phyloP scores from a whole-genome alignment of 2,888 invertebrate species.

The Pimpla rufipes region DNA sequence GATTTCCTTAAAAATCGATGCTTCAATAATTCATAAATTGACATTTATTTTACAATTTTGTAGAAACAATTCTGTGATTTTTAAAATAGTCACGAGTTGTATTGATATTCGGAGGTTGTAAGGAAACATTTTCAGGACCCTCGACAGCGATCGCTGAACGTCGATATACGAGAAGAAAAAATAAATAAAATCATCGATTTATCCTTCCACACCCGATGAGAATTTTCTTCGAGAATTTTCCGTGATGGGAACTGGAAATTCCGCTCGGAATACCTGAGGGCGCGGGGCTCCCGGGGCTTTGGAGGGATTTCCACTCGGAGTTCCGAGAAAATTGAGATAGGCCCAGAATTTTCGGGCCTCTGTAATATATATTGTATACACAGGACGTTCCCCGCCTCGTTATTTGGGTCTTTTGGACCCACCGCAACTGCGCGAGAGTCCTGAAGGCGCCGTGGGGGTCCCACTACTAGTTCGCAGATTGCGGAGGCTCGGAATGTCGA shows the following conservation, averaged over 20 bases:
- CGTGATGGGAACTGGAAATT: background rate
- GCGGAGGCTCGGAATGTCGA: slow-evolving; percentile 25
- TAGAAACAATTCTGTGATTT: too few species aligned
- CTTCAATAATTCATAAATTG: too few species aligned
- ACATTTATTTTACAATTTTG: too few species aligned
- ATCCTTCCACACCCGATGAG: background rate
- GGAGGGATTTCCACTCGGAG: slow-evolving; percentile 1
- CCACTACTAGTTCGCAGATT: slow-evolving; percentile 12
- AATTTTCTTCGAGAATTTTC: background rate
- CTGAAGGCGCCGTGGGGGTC: background rate
- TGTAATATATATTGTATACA: slow-evolving; percentile 17
- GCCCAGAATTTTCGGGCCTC: background rate
- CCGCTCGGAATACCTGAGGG: slow-evolving; percentile 29
- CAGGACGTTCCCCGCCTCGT: slow-evolving; percentile 1
- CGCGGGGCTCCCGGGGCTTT: background rate
- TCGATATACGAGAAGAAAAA: too few species aligned
- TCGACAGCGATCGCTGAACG: too few species aligned
- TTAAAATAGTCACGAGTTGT: too few species aligned
- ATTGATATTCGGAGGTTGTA: too few species aligned
- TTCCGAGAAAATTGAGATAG: slow-evolving; percentile 39
- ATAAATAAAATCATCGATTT: too few species aligned
- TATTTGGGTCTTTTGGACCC: slow-evolving; percentile 9
- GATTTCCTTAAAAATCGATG: too few species aligned
- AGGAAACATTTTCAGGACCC: too few species aligned
- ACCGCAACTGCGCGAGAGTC: background rate